Percentiles rank a stretch among this genome's conserved stretches.
phyloP scores from a whole-genome alignment of 2,888 invertebrate species.

The Sepiola atlantica region DNA sequence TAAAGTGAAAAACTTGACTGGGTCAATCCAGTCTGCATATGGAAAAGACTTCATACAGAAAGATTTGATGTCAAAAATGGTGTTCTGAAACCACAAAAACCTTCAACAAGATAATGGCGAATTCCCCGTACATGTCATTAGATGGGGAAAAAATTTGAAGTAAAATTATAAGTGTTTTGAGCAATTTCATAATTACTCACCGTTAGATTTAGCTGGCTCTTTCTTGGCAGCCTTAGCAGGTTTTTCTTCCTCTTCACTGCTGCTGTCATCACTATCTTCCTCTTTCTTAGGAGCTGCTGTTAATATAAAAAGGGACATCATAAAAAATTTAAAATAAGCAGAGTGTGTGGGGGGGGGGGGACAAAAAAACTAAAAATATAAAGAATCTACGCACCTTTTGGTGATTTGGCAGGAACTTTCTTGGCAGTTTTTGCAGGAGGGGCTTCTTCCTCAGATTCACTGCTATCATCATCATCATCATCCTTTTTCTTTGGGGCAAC shows the following conservation, averaged over 20 bases:
- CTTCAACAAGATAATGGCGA: too few species aligned
- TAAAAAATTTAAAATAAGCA: too few species aligned
- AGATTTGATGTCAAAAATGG: too few species aligned
- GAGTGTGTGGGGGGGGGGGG: too few species aligned
- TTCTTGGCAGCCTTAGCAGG: not conserved
- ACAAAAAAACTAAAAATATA: too few species aligned
- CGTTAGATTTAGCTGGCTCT: not conserved
- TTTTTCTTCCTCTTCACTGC: not conserved
- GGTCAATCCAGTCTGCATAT: too few species aligned
- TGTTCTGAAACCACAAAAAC: too few species aligned
- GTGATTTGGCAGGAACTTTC: not conserved
- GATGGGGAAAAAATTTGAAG: not conserved
- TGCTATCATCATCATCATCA: not conserved
- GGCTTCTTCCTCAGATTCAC: not conserved
- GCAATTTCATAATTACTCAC: not conserved
- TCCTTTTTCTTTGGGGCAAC: not conserved
- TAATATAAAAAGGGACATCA: not conserved
- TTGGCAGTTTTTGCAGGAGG: not conserved
- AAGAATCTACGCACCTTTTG: too few species aligned
- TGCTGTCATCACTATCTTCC: not conserved
- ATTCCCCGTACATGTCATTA: not conserved
- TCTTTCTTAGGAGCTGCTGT: not conserved
- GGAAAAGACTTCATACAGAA: too few species aligned
- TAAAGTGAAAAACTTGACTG: too few species aligned
- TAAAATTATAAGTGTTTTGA: not conserved